phyloP scores from a whole-genome alignment of 2,888 invertebrate species.

The Andrena praecox region DNA sequence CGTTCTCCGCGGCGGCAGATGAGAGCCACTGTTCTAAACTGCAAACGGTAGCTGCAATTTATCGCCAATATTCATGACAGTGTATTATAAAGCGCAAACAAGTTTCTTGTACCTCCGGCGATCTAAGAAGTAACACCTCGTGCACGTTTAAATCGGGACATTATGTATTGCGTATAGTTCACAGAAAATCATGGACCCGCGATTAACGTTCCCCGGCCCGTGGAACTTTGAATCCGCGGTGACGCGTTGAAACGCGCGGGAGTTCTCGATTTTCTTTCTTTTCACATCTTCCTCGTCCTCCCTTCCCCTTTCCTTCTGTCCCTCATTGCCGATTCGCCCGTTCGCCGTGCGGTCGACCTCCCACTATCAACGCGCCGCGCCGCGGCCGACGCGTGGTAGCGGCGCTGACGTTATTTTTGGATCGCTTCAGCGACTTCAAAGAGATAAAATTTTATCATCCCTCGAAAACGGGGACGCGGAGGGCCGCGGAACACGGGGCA shows the following conservation, averaged over 20 bases:
- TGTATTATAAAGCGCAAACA: background rate
- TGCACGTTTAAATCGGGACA: background rate
- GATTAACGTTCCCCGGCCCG: background rate
- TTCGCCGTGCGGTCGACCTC: background rate
- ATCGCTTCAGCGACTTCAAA: slow-evolving; percentile 45
- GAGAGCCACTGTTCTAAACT: background rate
- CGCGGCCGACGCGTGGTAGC: slow-evolving; percentile 20
- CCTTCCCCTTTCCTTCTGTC: background rate
- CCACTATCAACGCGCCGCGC: background rate
- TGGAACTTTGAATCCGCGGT: slow-evolving; percentile 2
- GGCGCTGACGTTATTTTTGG: slow-evolving; percentile 68
- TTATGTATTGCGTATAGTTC: background rate
- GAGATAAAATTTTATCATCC: slow-evolving; percentile 70
- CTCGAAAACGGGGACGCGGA: slow-evolving; percentile 46
- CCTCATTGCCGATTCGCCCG: background rate
- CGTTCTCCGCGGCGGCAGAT: background rate
- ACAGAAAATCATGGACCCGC: background rate
- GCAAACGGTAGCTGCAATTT: background rate
- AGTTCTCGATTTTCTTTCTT: slow-evolving; percentile 35
- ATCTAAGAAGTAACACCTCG: background rate
- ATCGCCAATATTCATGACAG: background rate
- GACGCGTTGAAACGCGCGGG: background rate
- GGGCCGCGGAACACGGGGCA: slow-evolving; percentile 2
- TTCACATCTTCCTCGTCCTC: slow-evolving; percentile 6
- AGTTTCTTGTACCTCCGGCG: background rate